Percentiles rank a stretch among this genome's conserved stretches.
Evolutionary conservation across 2,113 vertebrate genomes (phyloP).

Genomic region (Microtus oregoni): DNA sequence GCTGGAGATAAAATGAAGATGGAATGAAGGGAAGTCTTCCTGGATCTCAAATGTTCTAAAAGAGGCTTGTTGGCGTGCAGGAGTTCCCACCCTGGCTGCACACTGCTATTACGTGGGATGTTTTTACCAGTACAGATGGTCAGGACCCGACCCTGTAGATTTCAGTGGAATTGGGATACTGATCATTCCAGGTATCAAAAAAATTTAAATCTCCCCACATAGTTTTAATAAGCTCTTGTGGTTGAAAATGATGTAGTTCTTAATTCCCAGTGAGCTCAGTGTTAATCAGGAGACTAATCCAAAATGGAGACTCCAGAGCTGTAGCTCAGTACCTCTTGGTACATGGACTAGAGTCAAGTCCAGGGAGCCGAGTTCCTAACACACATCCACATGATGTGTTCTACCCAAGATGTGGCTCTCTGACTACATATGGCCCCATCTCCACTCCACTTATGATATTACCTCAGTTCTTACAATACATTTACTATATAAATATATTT

Average conservation of each 20-base stretch:
- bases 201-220: conserved; percentile 37
- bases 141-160: not conserved
- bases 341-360: not conserved
- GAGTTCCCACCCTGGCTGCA: not conserved
- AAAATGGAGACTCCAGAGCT: not conserved
- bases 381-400: not conserved
- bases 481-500: not conserved
- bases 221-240: not conserved
- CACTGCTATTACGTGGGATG: not conserved
- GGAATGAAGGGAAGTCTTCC: conserved; percentile 57
- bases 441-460: not conserved
- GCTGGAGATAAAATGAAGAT: conserved; percentile 73
- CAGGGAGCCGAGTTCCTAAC: not conserved
- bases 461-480: not conserved
- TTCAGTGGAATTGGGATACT: conserved; percentile 1
- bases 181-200: not conserved
- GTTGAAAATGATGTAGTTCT: conserved; percentile 41
- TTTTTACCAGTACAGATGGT: conserved; percentile 24
- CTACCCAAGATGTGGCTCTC: not conserved
- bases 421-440: not conserved
- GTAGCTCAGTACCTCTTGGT: not conserved
- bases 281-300: not conserved
- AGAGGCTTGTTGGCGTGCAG: not conserved
- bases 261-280: not conserved
- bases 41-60: conserved; percentile 57